These are phyloP conservation scores for Nomada lathburiana DNA, from an alignment of 2,888 invertebrate species.

Conservation along the genomic window DNA sequence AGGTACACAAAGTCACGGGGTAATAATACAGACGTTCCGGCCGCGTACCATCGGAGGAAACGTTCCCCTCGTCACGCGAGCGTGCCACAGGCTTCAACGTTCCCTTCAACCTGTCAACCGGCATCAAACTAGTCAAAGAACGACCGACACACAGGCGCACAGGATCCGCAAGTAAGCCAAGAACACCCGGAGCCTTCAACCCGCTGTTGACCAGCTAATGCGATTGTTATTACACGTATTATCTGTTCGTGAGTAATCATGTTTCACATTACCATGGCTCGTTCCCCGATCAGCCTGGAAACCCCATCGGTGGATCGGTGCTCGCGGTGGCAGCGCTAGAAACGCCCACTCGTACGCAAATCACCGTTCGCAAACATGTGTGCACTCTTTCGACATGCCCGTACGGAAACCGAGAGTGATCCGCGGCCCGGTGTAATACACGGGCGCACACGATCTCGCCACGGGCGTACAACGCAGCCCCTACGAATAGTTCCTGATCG, in stretches of 20 bases:
- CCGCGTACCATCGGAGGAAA: not conserved
- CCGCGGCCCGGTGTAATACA: conserved; percentile 64
- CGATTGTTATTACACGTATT: conserved; percentile 83
- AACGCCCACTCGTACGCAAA: conserved; percentile 76
- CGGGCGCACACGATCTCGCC: conserved; percentile 53
- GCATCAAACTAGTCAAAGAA: conserved; percentile 33
- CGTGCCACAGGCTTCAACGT: not conserved
- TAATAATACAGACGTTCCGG: not conserved
- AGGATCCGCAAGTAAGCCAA: conserved; percentile 67
- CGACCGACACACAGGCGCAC: conserved; percentile 21
- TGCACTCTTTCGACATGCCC: conserved; percentile 69
- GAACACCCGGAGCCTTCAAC: conserved; percentile 72
- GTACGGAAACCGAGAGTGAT: conserved; percentile 77
- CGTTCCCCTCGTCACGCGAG: not conserved
- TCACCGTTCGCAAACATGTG: conserved; percentile 72
- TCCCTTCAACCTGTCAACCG: conserved; percentile 14
- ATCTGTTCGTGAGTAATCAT: conserved; percentile 81
- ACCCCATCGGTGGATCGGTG: conserved; percentile 45
- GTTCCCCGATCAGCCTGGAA: conserved; percentile 66
- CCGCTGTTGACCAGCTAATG: conserved; percentile 77
- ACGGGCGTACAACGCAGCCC: conserved; percentile 49
- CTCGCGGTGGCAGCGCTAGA: conserved; percentile 52
- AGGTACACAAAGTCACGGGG: not conserved
- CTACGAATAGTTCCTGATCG: conserved; percentile 66
- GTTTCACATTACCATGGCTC: conserved; percentile 80